phyloP scores from a whole-genome alignment of 2,113 vertebrate genomes.

The Serilophus lunatus region DNA sequence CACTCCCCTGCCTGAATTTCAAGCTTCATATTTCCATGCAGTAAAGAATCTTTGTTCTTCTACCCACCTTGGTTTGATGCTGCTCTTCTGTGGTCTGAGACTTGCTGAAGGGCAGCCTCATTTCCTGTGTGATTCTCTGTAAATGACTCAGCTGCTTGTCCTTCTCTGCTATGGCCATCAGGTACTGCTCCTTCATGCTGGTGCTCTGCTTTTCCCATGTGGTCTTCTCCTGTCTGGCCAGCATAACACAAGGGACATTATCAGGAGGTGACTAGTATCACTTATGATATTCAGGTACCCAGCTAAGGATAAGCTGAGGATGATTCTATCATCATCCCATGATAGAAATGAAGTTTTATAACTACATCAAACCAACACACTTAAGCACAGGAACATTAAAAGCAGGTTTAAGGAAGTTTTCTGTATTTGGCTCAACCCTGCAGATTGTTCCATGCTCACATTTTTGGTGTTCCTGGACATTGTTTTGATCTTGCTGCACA shows the following conservation, averaged over 20 bases:
- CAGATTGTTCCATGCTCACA: neutral
- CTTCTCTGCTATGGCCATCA: conserved; percentile 80
- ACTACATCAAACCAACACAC: neutral
- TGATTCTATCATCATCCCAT: neutral
- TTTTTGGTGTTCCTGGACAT: neutral
- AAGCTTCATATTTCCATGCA: neutral
- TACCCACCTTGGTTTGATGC: conserved; percentile 75
- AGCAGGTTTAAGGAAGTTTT: neutral
- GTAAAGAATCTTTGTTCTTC: neutral
- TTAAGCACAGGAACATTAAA: neutral
- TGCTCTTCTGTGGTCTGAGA: conserved; percentile 64
- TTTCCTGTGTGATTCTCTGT: conserved; percentile 74
- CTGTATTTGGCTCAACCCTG: neutral
- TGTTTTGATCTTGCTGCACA: neutral
- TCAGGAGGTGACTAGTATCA: neutral
- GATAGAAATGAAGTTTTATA: neutral
- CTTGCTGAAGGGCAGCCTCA: neutral
- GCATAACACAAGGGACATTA: neutral
- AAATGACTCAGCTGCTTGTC: conserved; percentile 83
- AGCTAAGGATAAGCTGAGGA: neutral
- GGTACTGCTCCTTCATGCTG: conserved; percentile 83
- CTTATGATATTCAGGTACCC: neutral
- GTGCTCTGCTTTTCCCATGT: conserved; percentile 80
- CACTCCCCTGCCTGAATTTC: neutral
- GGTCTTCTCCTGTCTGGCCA: conserved; percentile 68